A percentile compares a stretch with the other conserved stretches of the same genome.
phyloP scores from a whole-genome alignment of 1,140 invertebrate species.

The Diploscapter pachys region DNA sequence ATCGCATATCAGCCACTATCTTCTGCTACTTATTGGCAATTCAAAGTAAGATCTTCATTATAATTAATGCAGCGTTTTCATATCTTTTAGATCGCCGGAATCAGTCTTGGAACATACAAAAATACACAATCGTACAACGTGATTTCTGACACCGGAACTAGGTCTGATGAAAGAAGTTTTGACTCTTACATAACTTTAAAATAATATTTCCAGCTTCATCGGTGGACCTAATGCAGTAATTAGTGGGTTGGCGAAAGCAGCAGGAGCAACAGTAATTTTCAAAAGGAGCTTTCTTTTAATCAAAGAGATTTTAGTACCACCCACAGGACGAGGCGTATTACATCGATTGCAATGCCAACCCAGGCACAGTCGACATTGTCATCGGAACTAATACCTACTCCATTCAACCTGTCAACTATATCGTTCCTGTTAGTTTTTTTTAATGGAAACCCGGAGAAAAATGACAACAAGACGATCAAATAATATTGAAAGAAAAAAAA shows the following conservation, averaged over 20 bases:
- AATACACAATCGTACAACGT: constrained; percentile 17
- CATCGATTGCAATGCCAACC: constrained; percentile 32
- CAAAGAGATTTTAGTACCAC: constrained; percentile 18
- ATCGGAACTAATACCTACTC: constrained; percentile 30
- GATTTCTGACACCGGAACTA: constrained; percentile 23
- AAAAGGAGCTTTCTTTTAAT: not conserved
- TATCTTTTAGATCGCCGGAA: constrained; percentile 23
- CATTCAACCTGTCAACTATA: constrained; percentile 35
- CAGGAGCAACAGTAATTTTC: constrained; percentile 26
- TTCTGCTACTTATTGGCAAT: constrained; percentile 36
- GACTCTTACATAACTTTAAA: too few species aligned
- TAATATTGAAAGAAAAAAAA: constrained; percentile 4
- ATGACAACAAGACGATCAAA: not conserved
- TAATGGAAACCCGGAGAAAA: not conserved
- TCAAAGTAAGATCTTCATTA: constrained; percentile 17
- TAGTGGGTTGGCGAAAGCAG: constrained; percentile 16
- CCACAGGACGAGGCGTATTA: constrained; percentile 21
- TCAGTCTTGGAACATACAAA: constrained; percentile 15
- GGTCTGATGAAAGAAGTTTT: too few species aligned
- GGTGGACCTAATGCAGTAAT: constrained; percentile 22
- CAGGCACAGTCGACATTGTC: constrained; percentile 14
- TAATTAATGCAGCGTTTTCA: not conserved
- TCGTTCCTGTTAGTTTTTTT: constrained; percentile 21
- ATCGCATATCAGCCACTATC: constrained; percentile 36
- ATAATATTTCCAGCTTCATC: constrained; percentile 3